Evolutionary conservation across 2,888 invertebrate genomes (phyloP), one percentile per base, ranked within the genome.

Genomic region (Tenodera sinensis): DNA sequence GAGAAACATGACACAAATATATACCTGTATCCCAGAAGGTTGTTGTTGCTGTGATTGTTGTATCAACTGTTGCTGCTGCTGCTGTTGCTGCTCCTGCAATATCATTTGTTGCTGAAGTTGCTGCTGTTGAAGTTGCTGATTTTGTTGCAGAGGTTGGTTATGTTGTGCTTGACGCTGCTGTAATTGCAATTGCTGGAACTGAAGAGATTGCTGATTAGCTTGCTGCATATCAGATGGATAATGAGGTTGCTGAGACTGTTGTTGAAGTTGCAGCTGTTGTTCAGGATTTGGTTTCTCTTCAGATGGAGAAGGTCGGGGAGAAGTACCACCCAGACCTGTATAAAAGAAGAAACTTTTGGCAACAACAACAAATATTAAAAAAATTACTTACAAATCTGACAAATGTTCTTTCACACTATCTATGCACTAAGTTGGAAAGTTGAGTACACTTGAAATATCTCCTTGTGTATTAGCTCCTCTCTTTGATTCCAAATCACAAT

Each of bases 271-370:
- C 28, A 90, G 28, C 87, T 91, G 90, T 86, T 90, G 90, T 81
- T 90, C 90, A 27, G 89, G 90, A 42, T 90, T 89, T 88, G 91
- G 91, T 89, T 92, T 92, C 27, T 92, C 93, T 90, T 93, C 93
- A 71, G 92, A 92, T 2, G 92, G 93, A 12, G 92, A 92, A 42
- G 92, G 92, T 87, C 92, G 91, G n/a, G 92, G 92, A 27, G 93
- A 92, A 86, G 92, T 92, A 84, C 91, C 91, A 83, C 93, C 92
- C 91, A 93, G 91, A 89, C 93, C 93, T 93, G 90, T 85, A 71
- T 71, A 15, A 71, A 4, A 20, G 20, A 71, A 71, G 1, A 71
- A 15, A 71, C 42, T 12, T 42, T 42, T 42, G 42, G 42, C 42
- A 42, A 42, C 42, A 42, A 42, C 9, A 42, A 42, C 42, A 42